phyloP scores from a whole-genome alignment of 2,888 invertebrate species.

The Diloba caeruleocephala region DNA sequence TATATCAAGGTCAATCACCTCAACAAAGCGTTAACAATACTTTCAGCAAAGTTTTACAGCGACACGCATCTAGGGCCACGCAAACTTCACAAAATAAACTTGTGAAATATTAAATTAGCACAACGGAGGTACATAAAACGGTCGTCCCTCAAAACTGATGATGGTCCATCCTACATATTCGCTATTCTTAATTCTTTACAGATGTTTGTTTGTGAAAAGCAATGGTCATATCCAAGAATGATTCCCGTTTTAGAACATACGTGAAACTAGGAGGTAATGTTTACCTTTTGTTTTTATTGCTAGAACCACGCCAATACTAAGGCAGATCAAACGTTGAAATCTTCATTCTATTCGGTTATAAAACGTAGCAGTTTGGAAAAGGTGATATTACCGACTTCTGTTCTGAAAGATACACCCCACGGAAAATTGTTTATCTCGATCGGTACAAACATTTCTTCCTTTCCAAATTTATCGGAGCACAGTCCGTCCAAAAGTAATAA shows the following conservation, averaged over 20 bases:
- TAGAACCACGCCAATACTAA: too few relatives aligned
- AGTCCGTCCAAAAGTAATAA: conserved; percentile 14
- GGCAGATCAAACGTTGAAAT: not conserved
- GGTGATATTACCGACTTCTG: not conserved
- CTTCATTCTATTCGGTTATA: not conserved
- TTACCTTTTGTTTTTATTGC: not conserved
- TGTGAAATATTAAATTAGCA: not conserved
- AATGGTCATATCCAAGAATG: too few relatives aligned
- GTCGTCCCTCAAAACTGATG: too few relatives aligned
- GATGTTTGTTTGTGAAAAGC: not conserved
- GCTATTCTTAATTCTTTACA: too few relatives aligned
- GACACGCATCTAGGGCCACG: conserved; percentile 11
- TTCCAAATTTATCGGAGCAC: not conserved
- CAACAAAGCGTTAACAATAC: conserved; percentile 24
- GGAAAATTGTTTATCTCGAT: not conserved
- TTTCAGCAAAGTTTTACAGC: conserved; percentile 13
- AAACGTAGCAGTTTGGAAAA: not conserved
- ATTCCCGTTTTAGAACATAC: too few relatives aligned
- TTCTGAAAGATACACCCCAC: not conserved
- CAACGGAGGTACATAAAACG: not conserved
- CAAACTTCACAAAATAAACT: not conserved
- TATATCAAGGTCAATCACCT: conserved; percentile 34
- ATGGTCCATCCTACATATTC: too few relatives aligned
- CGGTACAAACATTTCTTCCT: not conserved
- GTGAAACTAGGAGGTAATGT: not conserved